Conservation (phyloP, 2,113 vertebrate genomes). For the Catagonus wagneri region DNA sequence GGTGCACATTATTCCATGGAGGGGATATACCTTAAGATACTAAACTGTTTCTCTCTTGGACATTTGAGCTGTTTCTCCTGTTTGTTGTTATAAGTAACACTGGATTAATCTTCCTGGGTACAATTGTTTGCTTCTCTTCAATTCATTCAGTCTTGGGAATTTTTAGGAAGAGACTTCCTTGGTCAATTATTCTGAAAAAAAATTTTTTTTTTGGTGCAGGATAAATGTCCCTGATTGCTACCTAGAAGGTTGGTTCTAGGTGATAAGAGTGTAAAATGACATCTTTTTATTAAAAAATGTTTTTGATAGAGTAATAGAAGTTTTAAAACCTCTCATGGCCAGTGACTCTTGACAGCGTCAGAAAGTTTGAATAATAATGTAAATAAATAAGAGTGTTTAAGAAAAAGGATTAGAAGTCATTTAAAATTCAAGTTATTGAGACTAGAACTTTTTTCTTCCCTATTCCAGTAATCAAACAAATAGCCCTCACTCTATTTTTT, state of each 20-base stretch:
- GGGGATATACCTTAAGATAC: background rate
- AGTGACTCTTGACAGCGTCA: background rate
- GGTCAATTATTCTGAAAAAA: background rate
- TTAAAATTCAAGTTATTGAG: background rate
- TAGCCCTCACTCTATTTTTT: background rate
- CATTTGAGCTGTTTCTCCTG: constrained; percentile 3
- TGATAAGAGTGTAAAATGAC: background rate
- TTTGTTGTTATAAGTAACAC: background rate
- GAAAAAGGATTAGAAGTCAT: background rate
- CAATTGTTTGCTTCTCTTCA: background rate
- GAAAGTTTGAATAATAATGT: background rate
- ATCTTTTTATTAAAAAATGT: background rate
- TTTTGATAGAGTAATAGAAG: background rate
- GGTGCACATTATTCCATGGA: background rate
- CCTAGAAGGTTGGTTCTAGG: background rate
- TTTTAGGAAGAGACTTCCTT: background rate
- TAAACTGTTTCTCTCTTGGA: background rate
- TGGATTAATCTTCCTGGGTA: background rate
- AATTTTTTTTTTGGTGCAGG: background rate
- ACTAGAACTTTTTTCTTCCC: background rate
- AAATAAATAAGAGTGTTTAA: background rate
- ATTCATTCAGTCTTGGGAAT: background rate
- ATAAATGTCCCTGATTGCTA: background rate
- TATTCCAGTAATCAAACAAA: background rate
- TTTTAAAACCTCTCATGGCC: background rate